Evolutionary conservation across 1,140 invertebrate species (phyloP), one percentile per base, ranked within the genome.

Genomic region (Oreohelix idahoensis): DNA sequence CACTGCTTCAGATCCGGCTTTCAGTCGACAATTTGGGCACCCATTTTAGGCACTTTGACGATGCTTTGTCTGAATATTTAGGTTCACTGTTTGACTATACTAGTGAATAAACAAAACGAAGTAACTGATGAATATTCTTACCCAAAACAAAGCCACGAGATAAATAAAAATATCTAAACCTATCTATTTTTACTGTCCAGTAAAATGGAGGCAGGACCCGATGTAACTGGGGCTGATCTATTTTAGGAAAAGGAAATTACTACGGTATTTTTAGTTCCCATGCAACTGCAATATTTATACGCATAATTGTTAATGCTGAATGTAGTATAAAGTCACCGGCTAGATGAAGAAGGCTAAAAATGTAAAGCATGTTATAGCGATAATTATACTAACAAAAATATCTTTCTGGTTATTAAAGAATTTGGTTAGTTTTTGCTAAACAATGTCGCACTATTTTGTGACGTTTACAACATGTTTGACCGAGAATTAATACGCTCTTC

Each of bases 171-270:
- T 89, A 90, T 88, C 89, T 86, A 83, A 85, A 58, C 81, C 85
- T 86, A 88, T 85, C 89, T 90, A 90, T 90, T 90, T 90, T 89
- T 90, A 90, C 88, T 90, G 87, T 87, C 89, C 89, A 90, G 89
- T 90, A 88, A 88, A 88, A 89, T 90, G 70, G 71, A 74, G 45
- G 70, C 83, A 88, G 85, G 84, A 81, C 86, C 83, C 83, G 83
- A 86, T 88, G 86, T 88, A 87, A 84, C 85, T 86, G 85, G 79
- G 87, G 80, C 87, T 84, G 89, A 87, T 84, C 89, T 90, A 90
- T 90, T 90, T 90, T 90, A 81, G 81, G 89, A 86, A 87, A 87
- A 87, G 89, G 89, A 89, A 90, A 90, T 89, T 87, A 80, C 79
- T 80, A 8, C 69, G 69, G 39, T 80, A 80, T 80, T 80, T 80